Base-by-base conservation (phyloP, 2,113 vertebrate genomes). In the Egretta garzetta region DNA sequence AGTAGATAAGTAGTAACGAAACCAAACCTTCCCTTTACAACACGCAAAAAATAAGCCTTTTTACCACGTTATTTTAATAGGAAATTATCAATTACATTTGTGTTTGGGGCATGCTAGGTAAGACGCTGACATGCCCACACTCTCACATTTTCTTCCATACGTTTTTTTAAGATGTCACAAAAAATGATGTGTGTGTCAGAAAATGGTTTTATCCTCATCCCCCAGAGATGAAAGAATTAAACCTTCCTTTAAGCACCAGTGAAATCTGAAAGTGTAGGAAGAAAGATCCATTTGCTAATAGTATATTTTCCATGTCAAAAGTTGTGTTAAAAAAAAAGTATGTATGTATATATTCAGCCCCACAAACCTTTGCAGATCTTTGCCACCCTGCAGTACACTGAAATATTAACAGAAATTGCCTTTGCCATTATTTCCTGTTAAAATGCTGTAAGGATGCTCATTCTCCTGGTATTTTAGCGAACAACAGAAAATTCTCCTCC, bases 281-380 rank as follows among this genome's bases (percentile, higher is more conserved):
- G 90, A 96, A 86, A 74, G 76, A 91, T 85, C 86, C 59, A 56
- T 96, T 90, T 89, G 72, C 74, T 95, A 92, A 96, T 83, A 95
- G 85, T 79, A 71, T 96, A 84, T 95, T 95, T 96, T 96, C 89
- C 50, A 56, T 84, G 79, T 96, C 89, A 97, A 87, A 97, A 92
- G 43, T 79, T 96, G 47, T 91, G 81, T 77, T 95, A 19, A 67
- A 93, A 97, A 77, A 8, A 63, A 66, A 14, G 4, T 27, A 27
- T 26, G 5, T 50, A 66, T 52, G 26, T 74, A 87, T 92, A 43
- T 96, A 96, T 93, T 90, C 80, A 81, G 74, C 75, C 72, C 67
- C 85, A 96, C 79, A 96, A 95, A 93, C 70, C 72, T 96, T 93
- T 95, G 56, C 58, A 96, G 71, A 33, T 91, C 90, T 96, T 80